These are phyloP conservation scores for Vombatus ursinus DNA, from an alignment of 2,113 vertebrate genomes.

Conservation along the genomic window DNA sequence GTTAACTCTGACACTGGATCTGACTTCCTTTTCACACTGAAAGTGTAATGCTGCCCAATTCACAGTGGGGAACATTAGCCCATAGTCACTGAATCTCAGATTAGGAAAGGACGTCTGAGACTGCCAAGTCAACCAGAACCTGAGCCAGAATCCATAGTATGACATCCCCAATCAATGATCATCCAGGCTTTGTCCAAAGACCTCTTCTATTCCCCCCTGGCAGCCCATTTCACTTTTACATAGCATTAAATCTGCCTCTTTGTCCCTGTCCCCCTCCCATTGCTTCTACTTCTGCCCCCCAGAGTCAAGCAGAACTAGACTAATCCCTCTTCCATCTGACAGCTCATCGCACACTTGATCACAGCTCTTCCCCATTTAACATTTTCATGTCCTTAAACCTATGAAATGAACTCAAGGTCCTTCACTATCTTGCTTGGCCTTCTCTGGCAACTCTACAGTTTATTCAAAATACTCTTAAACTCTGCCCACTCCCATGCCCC, in stretches of 20 bases:
- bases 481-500: background rate
- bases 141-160: background rate
- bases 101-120: background rate
- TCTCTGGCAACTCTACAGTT: background rate
- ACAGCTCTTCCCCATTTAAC: background rate
- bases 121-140: background rate
- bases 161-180: background rate
- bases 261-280: background rate
- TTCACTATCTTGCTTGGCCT: background rate
- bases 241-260: background rate
- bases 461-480: background rate
- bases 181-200: background rate
- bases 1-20: constrained; percentile 11
- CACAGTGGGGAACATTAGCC: background rate
- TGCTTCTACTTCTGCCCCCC: background rate
- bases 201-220: background rate
- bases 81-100: background rate
- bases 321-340: background rate
- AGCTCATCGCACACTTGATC: background rate
- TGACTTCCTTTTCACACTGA: constrained; percentile 22
- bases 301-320: background rate
- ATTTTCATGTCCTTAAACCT: background rate
- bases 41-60: background rate
- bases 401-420: background rate
- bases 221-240: background rate